These are phyloP conservation scores for Fulmarus glacialis DNA, from an alignment of 2,113 vertebrate species.

Conservation along the genomic window DNA sequence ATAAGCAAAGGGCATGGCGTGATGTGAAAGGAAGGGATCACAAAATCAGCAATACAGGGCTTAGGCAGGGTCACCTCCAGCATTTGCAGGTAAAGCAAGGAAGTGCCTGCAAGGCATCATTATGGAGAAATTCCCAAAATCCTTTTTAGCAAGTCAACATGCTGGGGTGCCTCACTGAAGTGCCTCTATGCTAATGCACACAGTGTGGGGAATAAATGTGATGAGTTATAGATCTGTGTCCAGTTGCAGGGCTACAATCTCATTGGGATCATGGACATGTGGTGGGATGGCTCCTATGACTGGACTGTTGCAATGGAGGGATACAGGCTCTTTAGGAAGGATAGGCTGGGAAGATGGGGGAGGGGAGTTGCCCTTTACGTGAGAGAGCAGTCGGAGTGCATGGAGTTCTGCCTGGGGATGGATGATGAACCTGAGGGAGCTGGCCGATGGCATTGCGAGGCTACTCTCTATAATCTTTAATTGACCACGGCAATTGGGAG, in stretches of 20 bases:
- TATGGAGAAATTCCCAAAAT: neutral
- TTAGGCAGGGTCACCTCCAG: neutral
- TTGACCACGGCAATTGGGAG: rapidly evolving
- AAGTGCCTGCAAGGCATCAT: neutral
- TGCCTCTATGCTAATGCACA: neutral
- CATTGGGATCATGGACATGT: neutral
- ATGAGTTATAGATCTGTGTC: neutral
- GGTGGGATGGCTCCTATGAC: neutral
- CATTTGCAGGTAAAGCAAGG: neutral
- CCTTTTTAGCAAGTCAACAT: neutral
- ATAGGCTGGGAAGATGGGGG: neutral
- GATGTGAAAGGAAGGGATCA: neutral
- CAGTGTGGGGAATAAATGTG: neutral
- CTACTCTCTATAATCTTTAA: neutral
- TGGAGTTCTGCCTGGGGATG: neutral
- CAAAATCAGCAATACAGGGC: neutral
- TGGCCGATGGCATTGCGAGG: neutral
- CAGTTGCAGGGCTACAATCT: neutral
- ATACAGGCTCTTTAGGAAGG: neutral
- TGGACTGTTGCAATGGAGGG: neutral
- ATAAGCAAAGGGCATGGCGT: neutral
- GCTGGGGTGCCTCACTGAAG: neutral
- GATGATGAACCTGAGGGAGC: neutral
- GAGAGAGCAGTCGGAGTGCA: neutral
- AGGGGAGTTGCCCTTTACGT: neutral